Evolutionary conservation across 2,113 vertebrate species (phyloP), one percentile per base, ranked within the genome.

Genomic region (Antechinus stuartii): DNA sequence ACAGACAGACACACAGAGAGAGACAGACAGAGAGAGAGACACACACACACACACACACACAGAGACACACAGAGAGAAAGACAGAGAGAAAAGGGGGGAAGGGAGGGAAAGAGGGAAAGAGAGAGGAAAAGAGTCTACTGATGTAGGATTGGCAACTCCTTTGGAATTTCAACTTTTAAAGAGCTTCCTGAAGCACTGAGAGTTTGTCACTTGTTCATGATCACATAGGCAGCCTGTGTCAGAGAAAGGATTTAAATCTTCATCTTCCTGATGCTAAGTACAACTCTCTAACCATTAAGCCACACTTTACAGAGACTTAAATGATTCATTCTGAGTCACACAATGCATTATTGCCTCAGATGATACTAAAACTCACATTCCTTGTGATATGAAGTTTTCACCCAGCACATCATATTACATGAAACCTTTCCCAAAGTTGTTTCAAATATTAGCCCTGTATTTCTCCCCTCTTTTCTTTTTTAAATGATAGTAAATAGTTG

Each of bases 381-480:
- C 19, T 49, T 68, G 3, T 54, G 26, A 52, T 95, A 96, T 93
- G 47, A 94, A 6, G 54, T 5, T 57, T 25, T 95, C 89, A 90
- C 25, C 46, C 24, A 91, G 92, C 93, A 11, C 16, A 0, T 92
- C 24, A 93, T 95, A 55, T 95, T 25, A 55, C 8, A 92, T 46
- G 61, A 46, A 84, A 46, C 96, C 53, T 89, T 93, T 95, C 92
- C 19, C 54, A 50, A 91, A 56, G 84, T 68, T 93, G 91, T 84
- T 95, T 96, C 92, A 84, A 23, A 84, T 91, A 53, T 92, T 90
- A 68, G 56, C 19, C 68, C 6, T 19, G 90, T 92, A 12, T 47
- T 93, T 97, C 91, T 96, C 50, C 54, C 9, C 50, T 52, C 9
- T 52, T 52, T 52, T 96, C 35, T 91, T 55, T 54, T 93, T 84